These are phyloP conservation scores for Lepisosteus oculatus DNA, from an alignment of 2,113 vertebrate species.

Conservation along the genomic window DNA sequence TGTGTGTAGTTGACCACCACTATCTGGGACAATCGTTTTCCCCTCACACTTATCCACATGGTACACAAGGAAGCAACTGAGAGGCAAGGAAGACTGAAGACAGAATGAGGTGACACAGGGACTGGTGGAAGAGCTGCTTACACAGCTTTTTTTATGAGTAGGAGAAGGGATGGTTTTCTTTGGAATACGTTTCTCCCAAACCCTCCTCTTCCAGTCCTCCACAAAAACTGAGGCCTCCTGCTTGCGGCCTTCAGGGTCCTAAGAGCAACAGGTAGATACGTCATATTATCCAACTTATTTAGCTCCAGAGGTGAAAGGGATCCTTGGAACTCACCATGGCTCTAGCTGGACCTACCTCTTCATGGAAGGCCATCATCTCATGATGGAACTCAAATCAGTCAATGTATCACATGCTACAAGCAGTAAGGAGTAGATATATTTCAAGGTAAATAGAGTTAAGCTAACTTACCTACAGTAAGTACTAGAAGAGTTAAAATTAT, in stretches of 20 bases:
- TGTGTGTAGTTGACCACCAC: too few species aligned
- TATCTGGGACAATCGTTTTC: too few species aligned
- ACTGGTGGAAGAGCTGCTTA: conserved; percentile 43
- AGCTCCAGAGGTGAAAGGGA: background rate
- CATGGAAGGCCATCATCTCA: too few species aligned
- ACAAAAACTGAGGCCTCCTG: conserved; percentile 63
- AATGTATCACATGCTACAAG: too few species aligned
- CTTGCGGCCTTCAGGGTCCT: conserved; percentile 63
- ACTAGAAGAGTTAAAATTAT: too few species aligned
- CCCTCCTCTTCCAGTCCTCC: conserved; percentile 72
- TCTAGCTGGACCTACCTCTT: too few species aligned
- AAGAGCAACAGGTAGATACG: conserved; percentile 43
- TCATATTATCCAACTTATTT: conserved; percentile 15
- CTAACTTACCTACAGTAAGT: too few species aligned
- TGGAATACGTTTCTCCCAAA: conserved; percentile 70
- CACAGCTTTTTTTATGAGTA: conserved; percentile 67
- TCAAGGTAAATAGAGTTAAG: too few species aligned
- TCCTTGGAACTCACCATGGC: background rate
- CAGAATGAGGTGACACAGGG: conserved; percentile 30
- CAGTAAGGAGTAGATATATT: too few species aligned
- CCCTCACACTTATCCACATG: too few species aligned
- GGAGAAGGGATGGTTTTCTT: conserved; percentile 71
- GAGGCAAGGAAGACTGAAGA: conserved; percentile 25
- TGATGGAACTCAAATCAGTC: too few species aligned
- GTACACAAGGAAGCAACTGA: too few species aligned